phyloP scores from a whole-genome alignment of 2,113 vertebrate genomes.

The Pseudorectes ferrugineus region DNA sequence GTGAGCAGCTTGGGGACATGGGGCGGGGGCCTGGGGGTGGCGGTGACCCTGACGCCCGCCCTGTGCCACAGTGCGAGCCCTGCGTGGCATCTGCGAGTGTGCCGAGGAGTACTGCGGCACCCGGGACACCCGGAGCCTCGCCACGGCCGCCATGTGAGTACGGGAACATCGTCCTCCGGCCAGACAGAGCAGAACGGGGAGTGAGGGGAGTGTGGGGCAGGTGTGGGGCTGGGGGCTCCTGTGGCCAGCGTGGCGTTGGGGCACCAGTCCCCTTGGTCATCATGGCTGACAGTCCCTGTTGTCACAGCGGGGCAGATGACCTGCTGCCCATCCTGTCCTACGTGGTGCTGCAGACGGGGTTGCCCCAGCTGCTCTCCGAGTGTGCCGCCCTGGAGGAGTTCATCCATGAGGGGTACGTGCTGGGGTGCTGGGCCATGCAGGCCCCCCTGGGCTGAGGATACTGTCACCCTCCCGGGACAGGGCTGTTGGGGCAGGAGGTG shows the following conservation, averaged over 20 bases:
- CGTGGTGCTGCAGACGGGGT: constrained; percentile 83
- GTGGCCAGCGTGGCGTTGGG: rapidly evolving
- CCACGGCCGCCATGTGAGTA: constrained; percentile 84
- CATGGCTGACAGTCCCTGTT: rapidly evolving
- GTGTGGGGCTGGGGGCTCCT: neutral
- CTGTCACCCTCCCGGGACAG: rapidly evolving
- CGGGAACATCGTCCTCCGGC: rapidly evolving
- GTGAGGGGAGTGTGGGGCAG: neutral
- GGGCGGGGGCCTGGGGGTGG: rapidly evolving
- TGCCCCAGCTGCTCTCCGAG: constrained; percentile 90
- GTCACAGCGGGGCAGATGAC: constrained; percentile 87
- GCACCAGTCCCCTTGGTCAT: rapidly evolving
- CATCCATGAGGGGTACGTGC: constrained; percentile 89
- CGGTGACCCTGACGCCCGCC: rapidly evolving
- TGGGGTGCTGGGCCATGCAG: rapidly evolving
- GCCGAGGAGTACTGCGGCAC: constrained; percentile 83
- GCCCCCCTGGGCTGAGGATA: no score
- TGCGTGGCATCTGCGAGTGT: constrained; percentile 87
- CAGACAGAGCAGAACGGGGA: rapidly evolving
- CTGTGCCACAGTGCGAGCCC: constrained; percentile 76
- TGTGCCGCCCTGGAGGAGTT: constrained; percentile 93
- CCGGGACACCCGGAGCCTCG: constrained; percentile 52
- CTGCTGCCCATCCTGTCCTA: constrained; percentile 92
- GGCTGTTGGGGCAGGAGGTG: neutral
- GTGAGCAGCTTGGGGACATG: constrained; percentile 27